Conservation (phyloP, 1,140 invertebrate genomes). For the silkworm (Bombyx mori) region ASM3026992v2 NC_085132.1:7124001-7124500, state of each 20-base stretch:
- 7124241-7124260: conserved; percentile 57
- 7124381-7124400: conserved; percentile 52
- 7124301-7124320: conserved; percentile 39
- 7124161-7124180: conserved; percentile 36
- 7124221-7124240: conserved; percentile 59
- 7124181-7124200: conserved; percentile 36
- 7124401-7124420: conserved; percentile 55
- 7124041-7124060: not conserved
- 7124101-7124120: conserved; percentile 53
- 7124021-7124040: not conserved
- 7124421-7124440: conserved; percentile 45
- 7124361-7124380: conserved; percentile 43
- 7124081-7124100: conserved; percentile 22
- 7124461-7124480: conserved; percentile 13
- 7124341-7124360: conserved; percentile 40
- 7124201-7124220: conserved; percentile 27
- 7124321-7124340: conserved; percentile 30
- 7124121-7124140: conserved; percentile 47
- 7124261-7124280: conserved; percentile 47
- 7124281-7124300: conserved; percentile 52
- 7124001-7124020: not conserved
- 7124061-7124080: not conserved
- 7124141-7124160: conserved; percentile 40
- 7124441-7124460: conserved; percentile 29
- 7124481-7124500: conserved; percentile 3